Conservation (phyloP, 1,140 invertebrate species). For the Temnothorax longispinosus region DNA sequence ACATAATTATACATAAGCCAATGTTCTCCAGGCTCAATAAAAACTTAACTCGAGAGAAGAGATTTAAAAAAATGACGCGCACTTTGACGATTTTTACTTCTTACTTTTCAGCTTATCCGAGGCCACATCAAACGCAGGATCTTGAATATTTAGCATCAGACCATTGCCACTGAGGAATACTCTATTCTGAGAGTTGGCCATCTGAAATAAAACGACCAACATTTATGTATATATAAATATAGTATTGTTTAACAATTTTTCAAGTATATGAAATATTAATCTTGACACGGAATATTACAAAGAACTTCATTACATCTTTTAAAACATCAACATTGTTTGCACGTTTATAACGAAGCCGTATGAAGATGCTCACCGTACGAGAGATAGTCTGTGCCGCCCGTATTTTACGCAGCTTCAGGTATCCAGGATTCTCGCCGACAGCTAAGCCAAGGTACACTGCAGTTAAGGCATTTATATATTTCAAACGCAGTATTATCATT, state of each 20-base stretch:
- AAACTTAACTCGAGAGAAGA: constrained; percentile 4
- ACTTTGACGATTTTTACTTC: constrained; percentile 84
- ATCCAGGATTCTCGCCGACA: constrained; percentile 97
- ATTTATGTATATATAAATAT: constrained; percentile 5
- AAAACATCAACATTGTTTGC: constrained; percentile 8
- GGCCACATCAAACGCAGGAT: constrained; percentile 96
- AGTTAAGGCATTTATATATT: constrained; percentile 88
- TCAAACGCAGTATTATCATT: background rate
- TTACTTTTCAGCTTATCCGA: constrained; percentile 94
- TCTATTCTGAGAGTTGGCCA: constrained; percentile 97
- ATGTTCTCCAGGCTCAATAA: background rate
- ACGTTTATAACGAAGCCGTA: background rate
- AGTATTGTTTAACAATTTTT: background rate
- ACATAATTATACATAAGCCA: constrained; percentile 56
- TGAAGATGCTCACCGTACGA: constrained; percentile 91
- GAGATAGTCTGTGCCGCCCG: constrained; percentile 99
- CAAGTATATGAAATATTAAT: background rate
- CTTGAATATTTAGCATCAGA: constrained; percentile 99
- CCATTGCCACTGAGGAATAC: constrained; percentile 97
- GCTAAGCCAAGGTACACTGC: constrained; percentile 96
- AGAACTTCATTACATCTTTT: background rate
- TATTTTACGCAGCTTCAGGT: constrained; percentile 98
- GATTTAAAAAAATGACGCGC: constrained; percentile 8
- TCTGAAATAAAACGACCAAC: constrained; percentile 86
- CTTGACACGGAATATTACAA: background rate